These are phyloP conservation scores for Lampris incognitus DNA, from an alignment of 2,113 vertebrate species.

Conservation along the genomic window DNA sequence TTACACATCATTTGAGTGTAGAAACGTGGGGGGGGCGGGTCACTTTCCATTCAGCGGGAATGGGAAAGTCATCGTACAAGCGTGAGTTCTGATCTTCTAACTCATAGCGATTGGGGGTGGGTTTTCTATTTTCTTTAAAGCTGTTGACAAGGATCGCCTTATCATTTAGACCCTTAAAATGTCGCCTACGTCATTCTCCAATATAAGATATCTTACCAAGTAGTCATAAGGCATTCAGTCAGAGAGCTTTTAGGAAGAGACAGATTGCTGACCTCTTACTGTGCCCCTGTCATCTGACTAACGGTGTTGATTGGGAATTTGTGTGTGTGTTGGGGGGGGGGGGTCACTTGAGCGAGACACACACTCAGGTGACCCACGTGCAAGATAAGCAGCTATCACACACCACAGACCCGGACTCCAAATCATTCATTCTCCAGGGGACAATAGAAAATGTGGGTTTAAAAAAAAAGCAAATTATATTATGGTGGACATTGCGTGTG, in stretches of 20 bases:
- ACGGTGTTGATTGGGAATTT: not conserved
- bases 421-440: not conserved
- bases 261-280: not conserved
- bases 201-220: no score
- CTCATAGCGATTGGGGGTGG: no score
- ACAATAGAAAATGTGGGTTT: no score
- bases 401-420: not conserved
- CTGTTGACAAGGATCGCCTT: no score
- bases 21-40: not conserved
- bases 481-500: not conserved
- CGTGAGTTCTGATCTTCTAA: no score
- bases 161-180: no score
- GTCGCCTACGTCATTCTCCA: no score
- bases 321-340: not conserved
- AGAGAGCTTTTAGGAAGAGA: not conserved
- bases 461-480: not conserved
- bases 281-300: not conserved
- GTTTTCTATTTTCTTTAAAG: no score
- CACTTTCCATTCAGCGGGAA: not conserved
- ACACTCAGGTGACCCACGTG: not conserved
- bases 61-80: no score
- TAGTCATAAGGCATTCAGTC: no score
- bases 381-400: not conserved
- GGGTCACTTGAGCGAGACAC: not conserved
- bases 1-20: constrained; percentile 27